Evolutionary conservation across 2,113 vertebrate species (phyloP), one percentile per base, ranked within the genome.

Genomic region (Pelecanus crispus): DNA sequence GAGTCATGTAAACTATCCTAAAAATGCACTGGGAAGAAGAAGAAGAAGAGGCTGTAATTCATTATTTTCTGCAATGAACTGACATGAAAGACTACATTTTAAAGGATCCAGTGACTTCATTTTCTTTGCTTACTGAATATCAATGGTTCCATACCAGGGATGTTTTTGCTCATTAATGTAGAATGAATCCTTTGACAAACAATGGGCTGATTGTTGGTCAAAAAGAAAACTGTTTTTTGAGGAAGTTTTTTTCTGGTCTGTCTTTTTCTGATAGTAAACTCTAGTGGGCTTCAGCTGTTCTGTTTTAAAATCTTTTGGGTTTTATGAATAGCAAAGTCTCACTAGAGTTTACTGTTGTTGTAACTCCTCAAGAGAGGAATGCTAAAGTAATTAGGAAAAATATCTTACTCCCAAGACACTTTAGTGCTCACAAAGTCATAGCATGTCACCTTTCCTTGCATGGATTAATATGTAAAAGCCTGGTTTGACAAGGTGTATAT

Each of bases 1-100:
- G 85, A 97, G 97, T 96, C 97, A 98, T 98, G 97, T 97, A 97
- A 98, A 98, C 92, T 98, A 98, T 98, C 95, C 86, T 95, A 98
- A 97, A 98, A 95, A 98, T 98, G 97, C 92, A 86, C 90, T 92
- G 84, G 93, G 82, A 97, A 98, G 87, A 96, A 98, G 84, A 96
- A 98, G 84, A 98, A 97, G 92, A 90, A 96, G n/a, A 95, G 58
- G 38, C 34, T 94, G 65, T 62, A 88, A 77, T 88, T 96, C 53
- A 74, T 96, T 94, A 90, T 89, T 91, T 97, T 96, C 78, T 82
- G 47, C 29, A 95, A 91, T 67, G 75, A 96, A 92, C 65, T 72
- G 72, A 90, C 81, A 96, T 63, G 78, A 97, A 97, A 96, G 61
- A 86, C 62, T 94, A 94, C 44, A 93, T 96, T 96, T 97, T 96